Evolutionary conservation across 64 coral and sea anemone species (phyloP), one percentile per base, ranked within the genome.

Genomic region (Orbicella faveolata): DNA sequence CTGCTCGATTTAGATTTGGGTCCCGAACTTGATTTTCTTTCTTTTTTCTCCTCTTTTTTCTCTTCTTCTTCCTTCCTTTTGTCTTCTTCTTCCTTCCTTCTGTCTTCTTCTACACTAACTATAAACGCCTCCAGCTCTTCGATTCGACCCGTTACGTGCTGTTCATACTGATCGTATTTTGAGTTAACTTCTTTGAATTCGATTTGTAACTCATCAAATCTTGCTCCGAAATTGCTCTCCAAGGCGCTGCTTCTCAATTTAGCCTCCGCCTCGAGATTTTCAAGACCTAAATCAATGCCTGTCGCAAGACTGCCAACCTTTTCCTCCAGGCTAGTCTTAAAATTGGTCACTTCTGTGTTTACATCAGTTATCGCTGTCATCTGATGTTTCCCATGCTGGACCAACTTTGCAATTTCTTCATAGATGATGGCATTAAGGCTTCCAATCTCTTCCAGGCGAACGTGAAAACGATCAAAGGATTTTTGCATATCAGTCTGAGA

Each of bases 371-470:
- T 84, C 20, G 82, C 63, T 53, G 82, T 72, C 9, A 52, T 53
- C 65, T 84, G 82, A 23, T 84, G 36, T 44, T 70, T 72, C 2
- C 41, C 64, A 18, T 72, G 36, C 39, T 72, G 18, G 21, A 84
- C 7, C 37, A 84, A 11, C 23, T 84, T 84, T 23, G 82, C 44
- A n/a, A 84, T 72, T 84, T 84, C 82, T 84, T 84, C 35, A 41
- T 84, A 84, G 37, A 72, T 84, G 13, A 70, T 1, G 82, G 63
- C 36, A 37, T 72, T 84, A 6, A 84, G 82, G 21, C 63, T 84
- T 84, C 82, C 82, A 72, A 84, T 70, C 63, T 72, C 82, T 52
- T 84, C 82, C 44, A 84, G 41, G 9, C 82, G 82, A 84, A 84
- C 15, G 34, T 84, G 82, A 69, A 84, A 64, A 10, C 39, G 64